A percentile compares a stretch with the other conserved stretches of the same genome.
Evolutionary conservation across 1,140 invertebrate species (phyloP).

Genomic region (Ooceraea biroi): DNA sequence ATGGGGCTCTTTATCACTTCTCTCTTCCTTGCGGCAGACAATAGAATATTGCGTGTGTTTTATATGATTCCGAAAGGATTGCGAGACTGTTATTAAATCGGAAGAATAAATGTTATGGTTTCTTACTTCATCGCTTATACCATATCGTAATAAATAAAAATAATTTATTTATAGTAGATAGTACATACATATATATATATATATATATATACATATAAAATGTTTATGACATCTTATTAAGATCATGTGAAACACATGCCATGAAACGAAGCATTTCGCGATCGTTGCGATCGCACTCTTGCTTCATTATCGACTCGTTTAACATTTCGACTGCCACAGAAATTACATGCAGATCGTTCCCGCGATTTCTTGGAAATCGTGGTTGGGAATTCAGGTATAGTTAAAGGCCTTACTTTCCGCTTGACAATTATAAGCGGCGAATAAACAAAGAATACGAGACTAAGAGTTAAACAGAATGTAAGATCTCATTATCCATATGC

Average conservation of each 20-base stretch:
- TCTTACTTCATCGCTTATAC: neutral
- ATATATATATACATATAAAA: constrained; percentile 3
- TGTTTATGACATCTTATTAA: neutral
- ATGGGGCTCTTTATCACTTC: constrained; percentile 52
- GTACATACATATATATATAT: too few species aligned
- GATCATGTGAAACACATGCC: neutral
- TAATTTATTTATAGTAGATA: constrained; percentile 30
- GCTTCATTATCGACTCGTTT: neutral
- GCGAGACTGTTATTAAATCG: neutral
- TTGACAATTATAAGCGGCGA: neutral
- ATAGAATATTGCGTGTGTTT: constrained; percentile 2
- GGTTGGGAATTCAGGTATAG: neutral
- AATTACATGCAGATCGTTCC: neutral
- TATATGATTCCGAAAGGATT: constrained; percentile 8
- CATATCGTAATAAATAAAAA: constrained; percentile 6
- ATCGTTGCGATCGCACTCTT: neutral
- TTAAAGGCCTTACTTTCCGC: neutral
- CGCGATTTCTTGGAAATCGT: constrained; percentile 27
- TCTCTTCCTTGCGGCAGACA: constrained; percentile 47
- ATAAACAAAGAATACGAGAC: neutral
- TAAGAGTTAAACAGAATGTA: too few species aligned
- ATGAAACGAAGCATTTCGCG: neutral
- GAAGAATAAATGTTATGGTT: neutral
- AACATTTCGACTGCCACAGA: constrained; percentile 33
- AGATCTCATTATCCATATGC: neutral